A percentile compares a stretch with the other conserved stretches of the same genome.
Evolutionary conservation across 2,888 invertebrate genomes (phyloP).

Genomic region (Lottia gigantea): DNA sequence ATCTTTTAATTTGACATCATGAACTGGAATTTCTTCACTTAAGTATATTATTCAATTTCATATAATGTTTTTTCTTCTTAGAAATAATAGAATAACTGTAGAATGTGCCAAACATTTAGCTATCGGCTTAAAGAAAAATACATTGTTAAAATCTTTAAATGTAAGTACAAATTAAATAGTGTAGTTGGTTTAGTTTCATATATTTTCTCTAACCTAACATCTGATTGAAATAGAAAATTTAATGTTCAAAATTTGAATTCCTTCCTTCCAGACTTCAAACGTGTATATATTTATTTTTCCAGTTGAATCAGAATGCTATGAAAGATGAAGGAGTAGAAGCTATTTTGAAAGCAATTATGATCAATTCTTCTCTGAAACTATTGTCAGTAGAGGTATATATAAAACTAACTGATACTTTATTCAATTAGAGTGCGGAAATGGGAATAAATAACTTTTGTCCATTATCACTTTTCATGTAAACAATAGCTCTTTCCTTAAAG

Average conservation of each 20-base stretch:
- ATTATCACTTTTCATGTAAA: no score
- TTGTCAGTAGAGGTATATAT: constrained; percentile 57
- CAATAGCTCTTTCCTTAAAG: no score
- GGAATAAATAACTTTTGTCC: no score
- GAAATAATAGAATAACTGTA: constrained; percentile 59
- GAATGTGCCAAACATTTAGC: constrained; percentile 51
- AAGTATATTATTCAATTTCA: no score
- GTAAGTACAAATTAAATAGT: constrained; percentile 42
- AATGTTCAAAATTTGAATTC: no score
- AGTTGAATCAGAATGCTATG: constrained; percentile 62
- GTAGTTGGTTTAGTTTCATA: neutral
- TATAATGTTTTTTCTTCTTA: constrained; percentile 34
- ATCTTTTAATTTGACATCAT: no score
- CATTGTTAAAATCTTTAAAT: constrained; percentile 57
- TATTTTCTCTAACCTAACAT: no score
- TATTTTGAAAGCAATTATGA: constrained; percentile 48
- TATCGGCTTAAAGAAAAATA: constrained; percentile 53
- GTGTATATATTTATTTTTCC: constrained; percentile 22
- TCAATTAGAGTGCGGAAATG: neutral
- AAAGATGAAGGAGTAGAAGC: constrained; percentile 57
- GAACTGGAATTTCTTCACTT: no score
- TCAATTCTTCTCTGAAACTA: constrained; percentile 47
- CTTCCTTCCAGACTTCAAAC: no score
- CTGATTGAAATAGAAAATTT: no score
- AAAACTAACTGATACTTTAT: neutral